Conservation (phyloP, 2,113 vertebrate species). For the Craseonycteris thonglongyai region DNA sequence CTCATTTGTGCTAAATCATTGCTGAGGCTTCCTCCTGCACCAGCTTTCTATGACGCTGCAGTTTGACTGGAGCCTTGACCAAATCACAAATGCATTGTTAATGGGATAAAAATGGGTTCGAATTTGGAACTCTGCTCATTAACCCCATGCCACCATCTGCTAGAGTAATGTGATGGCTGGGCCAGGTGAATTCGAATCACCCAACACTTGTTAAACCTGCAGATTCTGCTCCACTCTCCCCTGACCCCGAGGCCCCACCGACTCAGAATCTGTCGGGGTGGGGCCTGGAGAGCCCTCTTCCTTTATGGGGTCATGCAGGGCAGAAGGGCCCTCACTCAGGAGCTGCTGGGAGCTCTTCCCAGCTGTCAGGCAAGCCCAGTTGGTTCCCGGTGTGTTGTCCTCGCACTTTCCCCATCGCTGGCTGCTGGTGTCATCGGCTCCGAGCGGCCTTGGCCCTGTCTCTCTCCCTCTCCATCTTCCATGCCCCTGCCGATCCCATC, state of each 20-base stretch:
- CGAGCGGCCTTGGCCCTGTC: not conserved
- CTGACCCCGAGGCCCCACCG: rapidly evolving
- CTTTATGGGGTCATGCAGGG: not conserved
- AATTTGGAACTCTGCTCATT: conserved; percentile 43
- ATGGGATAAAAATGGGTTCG: conserved; percentile 51
- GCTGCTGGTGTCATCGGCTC: not conserved
- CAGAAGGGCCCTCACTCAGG: not conserved
- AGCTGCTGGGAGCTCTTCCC: not conserved
- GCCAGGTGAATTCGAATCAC: not conserved
- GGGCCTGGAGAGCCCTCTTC: not conserved
- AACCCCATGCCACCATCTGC: conserved; percentile 55
- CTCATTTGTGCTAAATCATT: not conserved
- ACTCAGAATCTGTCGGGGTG: not conserved
- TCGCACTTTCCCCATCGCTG: not conserved
- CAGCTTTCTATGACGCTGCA: not conserved
- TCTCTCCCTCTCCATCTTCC: not conserved
- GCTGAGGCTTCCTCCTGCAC: not conserved
- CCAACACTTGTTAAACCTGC: not conserved
- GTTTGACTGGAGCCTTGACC: not conserved
- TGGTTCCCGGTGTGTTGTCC: not conserved
- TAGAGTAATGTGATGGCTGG: not conserved
- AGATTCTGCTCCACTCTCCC: not conserved
- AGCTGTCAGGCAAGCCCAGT: not conserved
- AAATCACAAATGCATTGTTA: conserved; percentile 41
- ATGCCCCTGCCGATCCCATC: not conserved